Conservation (phyloP, 2,113 vertebrate species). For the Myodes glareolus region DNA sequence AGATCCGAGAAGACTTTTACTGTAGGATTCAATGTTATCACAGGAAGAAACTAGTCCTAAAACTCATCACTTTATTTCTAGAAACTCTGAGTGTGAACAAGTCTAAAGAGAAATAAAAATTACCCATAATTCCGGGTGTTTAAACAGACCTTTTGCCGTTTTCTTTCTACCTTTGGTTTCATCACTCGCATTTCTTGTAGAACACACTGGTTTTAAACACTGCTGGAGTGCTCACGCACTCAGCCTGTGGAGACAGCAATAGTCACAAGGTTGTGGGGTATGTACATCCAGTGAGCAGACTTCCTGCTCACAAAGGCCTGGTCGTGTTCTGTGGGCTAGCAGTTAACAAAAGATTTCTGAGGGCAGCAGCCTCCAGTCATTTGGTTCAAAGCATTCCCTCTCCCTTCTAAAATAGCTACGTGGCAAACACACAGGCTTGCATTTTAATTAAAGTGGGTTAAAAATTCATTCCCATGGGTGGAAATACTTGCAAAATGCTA, state of each 20-base stretch:
- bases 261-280: background rate
- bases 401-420: background rate
- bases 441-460: constrained; percentile 45
- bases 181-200: background rate
- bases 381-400: background rate
- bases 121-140: background rate
- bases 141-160: background rate
- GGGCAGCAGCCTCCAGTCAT: background rate
- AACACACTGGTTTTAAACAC: background rate
- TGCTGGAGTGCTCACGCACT: background rate
- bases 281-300: background rate
- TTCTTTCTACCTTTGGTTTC: background rate
- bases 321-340: background rate
- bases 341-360: background rate
- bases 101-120: constrained; percentile 38
- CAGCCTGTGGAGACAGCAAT: no score
- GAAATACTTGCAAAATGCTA: constrained; percentile 46
- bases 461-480: constrained; percentile 34
- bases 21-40: background rate
- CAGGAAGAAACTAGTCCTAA: constrained; percentile 20
- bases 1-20: background rate
- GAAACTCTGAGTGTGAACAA: background rate
- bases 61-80: constrained; percentile 21
- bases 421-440: background rate
- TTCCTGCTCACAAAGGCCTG: background rate